A percentile compares a stretch with the other conserved stretches of the same genome.
These are phyloP conservation scores for Emydoidea blandingii DNA, from an alignment of 2,797 vertebrate species.

Conservation along the genomic window DNA sequence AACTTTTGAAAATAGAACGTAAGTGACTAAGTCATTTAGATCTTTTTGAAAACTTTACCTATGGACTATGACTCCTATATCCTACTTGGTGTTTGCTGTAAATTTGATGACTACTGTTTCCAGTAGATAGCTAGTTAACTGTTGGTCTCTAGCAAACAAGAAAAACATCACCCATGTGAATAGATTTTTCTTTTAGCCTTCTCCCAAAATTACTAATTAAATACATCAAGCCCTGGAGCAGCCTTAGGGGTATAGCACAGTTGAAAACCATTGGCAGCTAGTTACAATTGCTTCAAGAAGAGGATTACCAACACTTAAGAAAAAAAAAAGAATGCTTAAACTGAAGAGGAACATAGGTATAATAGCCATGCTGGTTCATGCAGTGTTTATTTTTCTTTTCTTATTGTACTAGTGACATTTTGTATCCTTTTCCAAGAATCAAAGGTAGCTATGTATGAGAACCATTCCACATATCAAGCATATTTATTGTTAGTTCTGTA, in stretches of 20 bases:
- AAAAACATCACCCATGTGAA: background rate
- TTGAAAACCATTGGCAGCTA: background rate
- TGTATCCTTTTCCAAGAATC: background rate
- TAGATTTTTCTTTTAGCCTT: background rate
- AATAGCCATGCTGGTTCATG: fast-evolving
- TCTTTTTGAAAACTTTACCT: background rate
- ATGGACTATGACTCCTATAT: background rate
- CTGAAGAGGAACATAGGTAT: background rate
- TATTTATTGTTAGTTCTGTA: background rate
- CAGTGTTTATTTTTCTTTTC: background rate
- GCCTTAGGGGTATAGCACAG: background rate
- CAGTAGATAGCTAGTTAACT: background rate
- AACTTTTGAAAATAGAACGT: background rate
- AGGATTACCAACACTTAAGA: background rate
- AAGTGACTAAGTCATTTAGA: background rate
- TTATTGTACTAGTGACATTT: background rate
- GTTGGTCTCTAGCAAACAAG: no score
- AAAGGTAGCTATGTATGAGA: background rate
- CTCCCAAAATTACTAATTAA: background rate
- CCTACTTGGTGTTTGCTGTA: background rate
- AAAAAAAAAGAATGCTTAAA: background rate
- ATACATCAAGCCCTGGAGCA: background rate
- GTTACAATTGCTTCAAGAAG: background rate
- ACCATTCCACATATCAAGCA: background rate
- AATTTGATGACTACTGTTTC: background rate